Base-by-base conservation (phyloP, 2,797 vertebrate species). In the Oreonectes daqikongensis region DNA sequence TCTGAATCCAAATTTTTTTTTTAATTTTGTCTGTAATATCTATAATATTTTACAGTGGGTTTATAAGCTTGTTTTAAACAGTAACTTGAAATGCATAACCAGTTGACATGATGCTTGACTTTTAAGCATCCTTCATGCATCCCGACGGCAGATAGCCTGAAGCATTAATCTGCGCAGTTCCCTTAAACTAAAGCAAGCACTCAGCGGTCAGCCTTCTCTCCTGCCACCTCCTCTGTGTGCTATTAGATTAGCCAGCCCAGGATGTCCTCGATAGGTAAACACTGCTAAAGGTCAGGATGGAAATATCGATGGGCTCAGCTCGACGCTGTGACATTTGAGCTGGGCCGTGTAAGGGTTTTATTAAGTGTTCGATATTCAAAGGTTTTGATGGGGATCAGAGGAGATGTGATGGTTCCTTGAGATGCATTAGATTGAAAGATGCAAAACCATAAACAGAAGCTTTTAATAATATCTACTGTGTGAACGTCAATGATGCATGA, bases 291-390 rank as follows among this genome's bases (percentile, higher is more conserved):
- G 91, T 92, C 92, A 92, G 76, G 79, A 84, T 83, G 78, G 65
- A 85, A 84, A 82, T 88, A 91, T 92, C 86, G 91, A 92, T 84
- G 80, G 81, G 81, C 80, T 81, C 77, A 86, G 87, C 89, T 90
- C 87, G 86, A 86, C 86, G 87, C 35, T 44, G 83, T 92, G 91
- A 92, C 91, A 92, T 93, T 93, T 91, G 87, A 93, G 90, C 85
- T 72, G 55, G 48, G 80, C 80, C 32, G 24, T 71, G 86, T 72
- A 82, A 79, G 84, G 83, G 77, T 90, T 89, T 90, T 89, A 90
- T 89, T 88, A 89, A 85, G 84, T 85, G 90, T 89, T 93, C 86
- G 80, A 91, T 92, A 90, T 87, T 70, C 75, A 79, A 83, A 60
- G 66, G 85, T 87, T 50, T 48, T 77, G 81, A 84, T 69, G 76